phyloP scores from a whole-genome alignment of 2,113 vertebrate species.

The Nicator chloris region DNA sequence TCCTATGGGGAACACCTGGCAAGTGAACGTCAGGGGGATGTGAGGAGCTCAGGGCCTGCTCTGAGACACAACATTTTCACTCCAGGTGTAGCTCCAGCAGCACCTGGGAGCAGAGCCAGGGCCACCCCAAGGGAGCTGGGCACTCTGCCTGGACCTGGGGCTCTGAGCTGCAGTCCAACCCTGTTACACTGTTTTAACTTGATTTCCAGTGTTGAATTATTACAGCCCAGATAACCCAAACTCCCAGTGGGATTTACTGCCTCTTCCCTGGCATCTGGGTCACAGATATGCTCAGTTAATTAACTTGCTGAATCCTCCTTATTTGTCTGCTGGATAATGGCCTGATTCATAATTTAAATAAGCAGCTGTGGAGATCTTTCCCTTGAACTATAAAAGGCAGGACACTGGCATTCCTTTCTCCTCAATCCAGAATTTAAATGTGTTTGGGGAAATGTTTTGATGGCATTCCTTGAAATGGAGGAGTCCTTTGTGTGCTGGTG shows the following conservation, averaged over 20 bases:
- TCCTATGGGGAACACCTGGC: not conserved
- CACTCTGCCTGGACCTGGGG: not conserved
- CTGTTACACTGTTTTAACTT: not conserved
- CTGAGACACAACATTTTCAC: too few relatives aligned
- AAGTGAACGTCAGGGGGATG: accelerated
- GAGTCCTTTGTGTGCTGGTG: not conserved
- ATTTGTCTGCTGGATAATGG: slow-evolving; percentile 64
- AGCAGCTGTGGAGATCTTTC: slow-evolving; percentile 66
- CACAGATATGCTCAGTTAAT: slow-evolving; percentile 68
- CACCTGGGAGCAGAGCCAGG: not conserved
- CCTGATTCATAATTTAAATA: slow-evolving; percentile 65
- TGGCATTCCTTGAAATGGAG: not conserved
- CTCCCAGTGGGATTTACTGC: slow-evolving; percentile 31
- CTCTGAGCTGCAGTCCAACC: not conserved
- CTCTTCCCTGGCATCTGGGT: slow-evolving; percentile 66
- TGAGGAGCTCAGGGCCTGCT: not conserved
- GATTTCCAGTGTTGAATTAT: slow-evolving; percentile 15
- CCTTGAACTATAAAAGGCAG: slow-evolving; percentile 43
- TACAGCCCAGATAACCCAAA: not conserved
- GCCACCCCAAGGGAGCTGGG: accelerated
- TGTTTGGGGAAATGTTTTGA: not conserved
- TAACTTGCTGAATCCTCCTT: slow-evolving; percentile 52
- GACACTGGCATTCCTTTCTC: slow-evolving; percentile 12
- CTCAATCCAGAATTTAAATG: slow-evolving; percentile 38
- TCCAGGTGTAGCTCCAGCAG: not conserved